phyloP scores from a whole-genome alignment of 1,140 invertebrate species.

The Orius insidiosus region DNA sequence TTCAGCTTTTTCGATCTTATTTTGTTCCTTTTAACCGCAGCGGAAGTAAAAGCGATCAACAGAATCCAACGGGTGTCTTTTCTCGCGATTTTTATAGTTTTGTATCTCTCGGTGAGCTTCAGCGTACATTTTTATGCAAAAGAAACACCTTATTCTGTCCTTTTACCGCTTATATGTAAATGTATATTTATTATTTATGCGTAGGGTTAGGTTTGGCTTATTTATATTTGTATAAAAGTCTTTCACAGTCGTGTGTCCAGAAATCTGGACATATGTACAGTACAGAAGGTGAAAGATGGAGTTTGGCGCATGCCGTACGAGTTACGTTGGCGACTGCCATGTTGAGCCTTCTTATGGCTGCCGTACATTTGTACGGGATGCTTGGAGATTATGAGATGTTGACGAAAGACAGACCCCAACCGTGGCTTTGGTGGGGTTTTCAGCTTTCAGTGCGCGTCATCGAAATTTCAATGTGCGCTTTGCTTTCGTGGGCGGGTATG shows the following conservation, averaged over 20 bases:
- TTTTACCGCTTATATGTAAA: slow-evolving; percentile 59
- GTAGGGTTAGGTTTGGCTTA: slow-evolving; percentile 65
- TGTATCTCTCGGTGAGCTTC: slow-evolving; percentile 39
- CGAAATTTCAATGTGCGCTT: slow-evolving; percentile 63
- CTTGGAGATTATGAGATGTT: slow-evolving; percentile 45
- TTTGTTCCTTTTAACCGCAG: slow-evolving; percentile 64
- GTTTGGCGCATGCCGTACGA: slow-evolving; percentile 50
- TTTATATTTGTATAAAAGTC: slow-evolving; percentile 53
- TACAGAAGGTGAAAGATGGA: slow-evolving; percentile 26
- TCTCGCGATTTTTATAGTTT: slow-evolving; percentile 51
- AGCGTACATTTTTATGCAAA: slow-evolving; percentile 49
- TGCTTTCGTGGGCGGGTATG: slow-evolving; percentile 61
- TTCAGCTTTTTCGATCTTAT: slow-evolving; percentile 66
- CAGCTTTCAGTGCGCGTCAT: slow-evolving; percentile 65
- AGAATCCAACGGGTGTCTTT: slow-evolving; percentile 39
- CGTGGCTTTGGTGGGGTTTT: slow-evolving; percentile 80
- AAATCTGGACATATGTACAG: slow-evolving; percentile 27
- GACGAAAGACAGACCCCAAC: slow-evolving; percentile 29
- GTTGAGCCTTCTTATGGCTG: slow-evolving; percentile 60
- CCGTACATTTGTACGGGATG: slow-evolving; percentile 65
- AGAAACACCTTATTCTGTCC: slow-evolving; percentile 29
- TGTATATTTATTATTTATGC: slow-evolving; percentile 64
- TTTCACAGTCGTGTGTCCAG: slow-evolving; percentile 26
- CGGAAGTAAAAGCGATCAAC: slow-evolving; percentile 30
- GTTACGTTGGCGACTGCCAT: slow-evolving; percentile 70